These are phyloP conservation scores for Sebastes taczanowskii DNA, from an alignment of 2,797 vertebrate genomes.

Conservation along the genomic window DNA sequence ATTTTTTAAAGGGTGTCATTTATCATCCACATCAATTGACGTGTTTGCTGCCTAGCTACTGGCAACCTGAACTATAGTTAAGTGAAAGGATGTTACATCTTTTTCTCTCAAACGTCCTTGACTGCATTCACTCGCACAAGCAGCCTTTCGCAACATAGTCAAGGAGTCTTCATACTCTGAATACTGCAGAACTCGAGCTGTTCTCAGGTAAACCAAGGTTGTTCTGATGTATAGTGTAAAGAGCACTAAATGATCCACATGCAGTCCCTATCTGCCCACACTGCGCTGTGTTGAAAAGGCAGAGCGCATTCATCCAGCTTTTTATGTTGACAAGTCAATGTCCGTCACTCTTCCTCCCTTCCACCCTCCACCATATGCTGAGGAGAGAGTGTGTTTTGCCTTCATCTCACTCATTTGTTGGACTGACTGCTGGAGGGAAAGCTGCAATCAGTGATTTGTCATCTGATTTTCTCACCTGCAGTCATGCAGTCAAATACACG, in stretches of 20 bases:
- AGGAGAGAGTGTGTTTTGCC: constrained; percentile 25
- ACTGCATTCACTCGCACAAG: constrained; percentile 53
- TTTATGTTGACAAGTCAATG: constrained; percentile 47
- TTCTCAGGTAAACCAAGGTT: constrained; percentile 73
- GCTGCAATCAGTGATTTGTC: constrained; percentile 36
- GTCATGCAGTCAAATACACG: constrained; percentile 77
- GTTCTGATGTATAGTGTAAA: constrained; percentile 46
- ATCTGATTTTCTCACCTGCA: constrained; percentile 24
- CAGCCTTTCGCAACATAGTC: constrained; percentile 44
- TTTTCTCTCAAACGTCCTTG: constrained; percentile 65
- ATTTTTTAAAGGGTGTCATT: not conserved
- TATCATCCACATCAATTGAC: constrained; percentile 12
- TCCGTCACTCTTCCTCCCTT: constrained; percentile 32
- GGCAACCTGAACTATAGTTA: constrained; percentile 29
- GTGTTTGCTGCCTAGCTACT: constrained; percentile 55
- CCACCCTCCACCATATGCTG: constrained; percentile 15
- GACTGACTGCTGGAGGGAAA: constrained; percentile 32
- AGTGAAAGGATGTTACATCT: constrained; percentile 65
- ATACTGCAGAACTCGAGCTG: constrained; percentile 50
- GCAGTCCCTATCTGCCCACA: constrained; percentile 50
- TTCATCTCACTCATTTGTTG: constrained; percentile 35
- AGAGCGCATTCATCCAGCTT: constrained; percentile 28
- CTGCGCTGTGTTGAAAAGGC: constrained; percentile 46
- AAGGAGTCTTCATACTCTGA: constrained; percentile 45
- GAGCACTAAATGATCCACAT: constrained; percentile 42